These are phyloP conservation scores for Ceratitis capitata DNA, from an alignment of 1,140 invertebrate species.

Conservation along the genomic window DNA sequence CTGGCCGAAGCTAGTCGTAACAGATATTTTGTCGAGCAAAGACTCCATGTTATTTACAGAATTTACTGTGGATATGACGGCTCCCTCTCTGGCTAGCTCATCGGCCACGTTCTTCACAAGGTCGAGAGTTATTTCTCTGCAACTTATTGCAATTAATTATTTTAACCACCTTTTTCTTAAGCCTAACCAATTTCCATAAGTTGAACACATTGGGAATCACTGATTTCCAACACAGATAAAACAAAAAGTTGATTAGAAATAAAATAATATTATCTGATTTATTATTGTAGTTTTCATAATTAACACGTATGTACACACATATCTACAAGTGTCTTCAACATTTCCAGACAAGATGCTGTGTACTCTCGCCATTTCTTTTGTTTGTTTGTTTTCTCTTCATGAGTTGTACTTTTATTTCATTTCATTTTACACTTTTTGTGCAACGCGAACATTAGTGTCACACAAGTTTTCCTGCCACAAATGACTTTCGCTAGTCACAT, in stretches of 20 bases:
- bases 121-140: no score
- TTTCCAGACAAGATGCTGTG: neutral
- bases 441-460: neutral
- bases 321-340: neutral
- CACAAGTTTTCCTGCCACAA: neutral
- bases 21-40: no score
- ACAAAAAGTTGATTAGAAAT: no score
- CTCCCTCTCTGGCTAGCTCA: no score
- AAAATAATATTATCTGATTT: neutral
- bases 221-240: neutral
- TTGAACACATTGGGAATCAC: neutral
- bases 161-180: no score
- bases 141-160: no score
- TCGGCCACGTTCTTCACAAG: no score
- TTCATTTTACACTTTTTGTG: neutral
- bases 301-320: no score
- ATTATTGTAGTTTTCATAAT: neutral
- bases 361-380: neutral
- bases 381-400: neutral
- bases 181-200: no score
- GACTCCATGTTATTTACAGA: no score
- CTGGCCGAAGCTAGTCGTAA: no score
- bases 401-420: neutral
- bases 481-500: conserved; percentile 21
- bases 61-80: no score